Percentiles rank a stretch among this genome's conserved stretches.
Evolutionary conservation across 1,140 invertebrate species (phyloP).

Genomic region (Lysiphlebus fabarum): DNA sequence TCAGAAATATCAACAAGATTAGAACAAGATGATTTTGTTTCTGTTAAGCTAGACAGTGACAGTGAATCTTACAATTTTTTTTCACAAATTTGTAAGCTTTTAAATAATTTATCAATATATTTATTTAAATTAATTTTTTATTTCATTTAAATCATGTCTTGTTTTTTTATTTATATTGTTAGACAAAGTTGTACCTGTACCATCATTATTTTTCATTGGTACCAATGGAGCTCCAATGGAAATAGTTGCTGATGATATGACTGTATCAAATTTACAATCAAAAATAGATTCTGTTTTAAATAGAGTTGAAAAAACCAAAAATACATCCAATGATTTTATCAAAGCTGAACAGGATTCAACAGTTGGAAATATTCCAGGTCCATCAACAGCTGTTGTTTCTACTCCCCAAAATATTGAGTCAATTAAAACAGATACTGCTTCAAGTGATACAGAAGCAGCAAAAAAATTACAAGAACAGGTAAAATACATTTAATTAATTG

Average conservation of each 20-base stretch:
- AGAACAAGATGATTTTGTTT: conserved; percentile 64
- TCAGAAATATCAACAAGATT: conserved; percentile 56
- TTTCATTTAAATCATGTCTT: conserved; percentile 18
- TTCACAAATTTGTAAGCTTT: conserved; percentile 80
- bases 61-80: conserved; percentile 75
- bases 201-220: no score
- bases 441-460: no score
- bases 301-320: conserved; percentile 43
- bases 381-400: background rate
- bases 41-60: conserved; percentile 69
- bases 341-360: conserved; percentile 35
- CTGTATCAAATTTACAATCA: no score
- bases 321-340: conserved; percentile 37
- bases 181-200: no score
- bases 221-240: no score
- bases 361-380: background rate
- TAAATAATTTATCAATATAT: conserved; percentile 16
- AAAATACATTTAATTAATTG: no score
- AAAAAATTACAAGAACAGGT: no score
- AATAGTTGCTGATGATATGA: no score
- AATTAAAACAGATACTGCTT: background rate
- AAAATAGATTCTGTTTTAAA: conserved; percentile 52
- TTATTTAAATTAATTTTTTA: conserved; percentile 41
- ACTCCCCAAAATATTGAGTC: background rate
- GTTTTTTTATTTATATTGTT: conserved; percentile 11